Percentiles rank a stretch among this genome's conserved stretches.
Conservation (phyloP, 2,113 vertebrate species). For the Podocnemis expansa region DNA sequence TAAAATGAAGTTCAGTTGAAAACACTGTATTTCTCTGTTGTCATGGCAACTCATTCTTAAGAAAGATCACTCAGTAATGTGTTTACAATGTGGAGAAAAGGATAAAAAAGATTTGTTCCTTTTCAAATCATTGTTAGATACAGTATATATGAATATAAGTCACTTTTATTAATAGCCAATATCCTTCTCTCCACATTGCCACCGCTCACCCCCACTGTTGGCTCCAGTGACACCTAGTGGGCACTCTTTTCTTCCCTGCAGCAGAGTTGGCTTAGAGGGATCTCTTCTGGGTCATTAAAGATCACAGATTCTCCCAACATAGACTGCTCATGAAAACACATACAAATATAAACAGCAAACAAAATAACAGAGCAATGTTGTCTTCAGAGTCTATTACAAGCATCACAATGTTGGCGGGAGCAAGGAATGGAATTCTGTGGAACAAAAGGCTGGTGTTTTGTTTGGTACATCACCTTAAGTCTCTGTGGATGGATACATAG, state of each 20-base stretch:
- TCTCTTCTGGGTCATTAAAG: too few species aligned
- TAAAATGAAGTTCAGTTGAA: neutral
- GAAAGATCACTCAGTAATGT: neutral
- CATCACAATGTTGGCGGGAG: accelerated
- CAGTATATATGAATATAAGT: neutral
- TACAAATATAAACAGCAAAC: accelerated
- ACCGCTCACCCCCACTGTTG: accelerated
- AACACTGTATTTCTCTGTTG: neutral
- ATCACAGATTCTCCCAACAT: neutral
- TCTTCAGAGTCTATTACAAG: accelerated
- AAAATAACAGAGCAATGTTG: accelerated
- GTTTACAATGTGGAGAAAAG: neutral
- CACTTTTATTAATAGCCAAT: neutral
- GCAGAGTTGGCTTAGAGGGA: too few species aligned
- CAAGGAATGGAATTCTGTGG: accelerated
- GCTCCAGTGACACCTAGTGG: neutral
- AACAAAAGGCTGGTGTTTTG: neutral
- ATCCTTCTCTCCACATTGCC: accelerated
- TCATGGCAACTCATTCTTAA: constrained; percentile 35
- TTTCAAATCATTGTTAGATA: accelerated
- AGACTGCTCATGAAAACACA: accelerated
- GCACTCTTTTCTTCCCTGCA: neutral
- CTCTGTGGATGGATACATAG: neutral
- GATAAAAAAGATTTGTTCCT: neutral
- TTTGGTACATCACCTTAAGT: neutral